A percentile compares a stretch with the other conserved stretches of the same genome.
phyloP scores from a whole-genome alignment of 2,113 vertebrate genomes.

The Anhinga rufa region DNA sequence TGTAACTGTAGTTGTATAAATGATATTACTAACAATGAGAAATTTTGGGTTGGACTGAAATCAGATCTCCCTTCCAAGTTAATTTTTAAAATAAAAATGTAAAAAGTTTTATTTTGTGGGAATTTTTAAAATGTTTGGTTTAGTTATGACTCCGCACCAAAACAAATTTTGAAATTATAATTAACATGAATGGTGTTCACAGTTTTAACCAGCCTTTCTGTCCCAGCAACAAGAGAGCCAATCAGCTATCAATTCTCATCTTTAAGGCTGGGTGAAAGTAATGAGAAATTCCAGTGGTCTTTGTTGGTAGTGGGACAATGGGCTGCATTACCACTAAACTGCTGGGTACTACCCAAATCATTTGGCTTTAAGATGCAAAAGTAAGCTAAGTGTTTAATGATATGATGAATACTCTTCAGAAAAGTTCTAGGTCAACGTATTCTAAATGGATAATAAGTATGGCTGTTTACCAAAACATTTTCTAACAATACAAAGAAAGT shows the following conservation, averaged over 20 bases:
- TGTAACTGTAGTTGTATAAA: background rate
- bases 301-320: background rate
- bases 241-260: background rate
- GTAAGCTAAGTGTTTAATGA: background rate
- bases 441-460: background rate
- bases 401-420: background rate
- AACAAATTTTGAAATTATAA: background rate
- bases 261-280: background rate
- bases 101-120: background rate
- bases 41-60: background rate
- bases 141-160: background rate
- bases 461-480: background rate
- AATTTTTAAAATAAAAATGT: background rate
- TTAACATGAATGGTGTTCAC: background rate
- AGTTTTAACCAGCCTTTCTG: background rate
- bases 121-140: background rate
- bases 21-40: background rate
- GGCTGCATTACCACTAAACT: background rate
- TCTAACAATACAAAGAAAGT: background rate
- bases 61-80: background rate
- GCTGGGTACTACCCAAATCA: background rate
- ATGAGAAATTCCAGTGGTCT: background rate
- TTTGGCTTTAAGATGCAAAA: background rate
- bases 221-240: background rate
- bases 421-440: background rate